Percentiles rank a stretch among this genome's conserved stretches.
Conservation (phyloP, 2,113 vertebrate genomes). For the Jacana jacana region DNA sequence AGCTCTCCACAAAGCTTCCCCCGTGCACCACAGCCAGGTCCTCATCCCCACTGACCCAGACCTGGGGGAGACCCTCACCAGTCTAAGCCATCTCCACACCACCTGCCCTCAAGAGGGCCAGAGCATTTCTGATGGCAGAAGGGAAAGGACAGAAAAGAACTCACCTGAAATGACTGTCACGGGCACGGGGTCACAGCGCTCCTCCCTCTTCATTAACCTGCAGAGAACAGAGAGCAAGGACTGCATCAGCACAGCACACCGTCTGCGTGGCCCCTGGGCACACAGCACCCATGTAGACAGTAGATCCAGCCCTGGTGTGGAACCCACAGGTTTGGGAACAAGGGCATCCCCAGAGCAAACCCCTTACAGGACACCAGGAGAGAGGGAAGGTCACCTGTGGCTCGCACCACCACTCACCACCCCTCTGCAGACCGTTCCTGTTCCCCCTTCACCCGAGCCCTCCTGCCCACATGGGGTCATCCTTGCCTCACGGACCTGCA, state of each 20-base stretch:
- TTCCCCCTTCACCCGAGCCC: rapidly evolving
- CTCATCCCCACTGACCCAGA: neutral
- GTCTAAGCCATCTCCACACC: neutral
- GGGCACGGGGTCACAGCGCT: neutral
- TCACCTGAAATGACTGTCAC: neutral
- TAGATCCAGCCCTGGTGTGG: neutral
- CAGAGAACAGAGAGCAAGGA: neutral
- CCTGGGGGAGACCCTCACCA: rapidly evolving
- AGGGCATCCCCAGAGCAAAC: neutral
- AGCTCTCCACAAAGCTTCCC: neutral
- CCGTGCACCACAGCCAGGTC: neutral
- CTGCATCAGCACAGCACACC: neutral
- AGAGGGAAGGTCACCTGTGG: neutral
- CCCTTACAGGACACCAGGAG: neutral
- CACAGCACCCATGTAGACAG: rapidly evolving
- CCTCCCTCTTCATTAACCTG: constrained; percentile 43
- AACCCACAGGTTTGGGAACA: neutral
- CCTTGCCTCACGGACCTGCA: neutral
- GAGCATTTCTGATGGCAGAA: neutral
- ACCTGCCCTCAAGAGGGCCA: rapidly evolving
- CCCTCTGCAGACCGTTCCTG: rapidly evolving
- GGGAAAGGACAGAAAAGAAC: neutral
- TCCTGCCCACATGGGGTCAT: rapidly evolving
- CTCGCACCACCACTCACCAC: neutral
- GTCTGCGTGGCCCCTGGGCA: rapidly evolving